These are phyloP conservation scores for Nematostella vectensis DNA, from an alignment of 92 coral and sea anemone genomes.

Conservation along the genomic window DNA sequence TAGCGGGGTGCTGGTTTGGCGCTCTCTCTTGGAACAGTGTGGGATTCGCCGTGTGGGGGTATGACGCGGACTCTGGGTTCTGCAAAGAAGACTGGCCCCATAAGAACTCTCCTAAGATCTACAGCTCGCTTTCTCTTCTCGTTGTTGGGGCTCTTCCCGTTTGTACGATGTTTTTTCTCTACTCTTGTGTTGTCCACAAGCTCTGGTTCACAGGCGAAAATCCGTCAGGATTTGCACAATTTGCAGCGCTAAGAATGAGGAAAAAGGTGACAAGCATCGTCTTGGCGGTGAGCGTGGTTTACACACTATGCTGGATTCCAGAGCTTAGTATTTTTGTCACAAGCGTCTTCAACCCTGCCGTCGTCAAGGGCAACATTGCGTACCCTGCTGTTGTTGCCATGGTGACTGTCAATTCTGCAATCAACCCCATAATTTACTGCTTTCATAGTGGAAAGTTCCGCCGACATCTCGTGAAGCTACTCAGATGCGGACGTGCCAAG, in stretches of 20 bases:
- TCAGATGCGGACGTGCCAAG: too few species aligned
- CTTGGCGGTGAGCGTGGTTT: constrained; percentile 35
- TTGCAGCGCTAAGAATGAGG: constrained; percentile 2
- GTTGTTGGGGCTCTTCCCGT: constrained; percentile 24
- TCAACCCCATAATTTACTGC: constrained; percentile 62
- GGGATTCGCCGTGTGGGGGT: constrained; percentile 24
- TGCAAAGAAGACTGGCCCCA: constrained; percentile 42
- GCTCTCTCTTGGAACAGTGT: constrained; percentile 36
- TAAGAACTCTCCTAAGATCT: constrained; percentile 19
- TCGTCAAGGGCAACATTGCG: constrained; percentile 8
- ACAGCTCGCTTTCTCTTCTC: constrained; percentile 13
- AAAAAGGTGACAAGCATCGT: constrained; percentile 36
- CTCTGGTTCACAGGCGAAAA: constrained; percentile 28
- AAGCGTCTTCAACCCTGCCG: constrained; percentile 17
- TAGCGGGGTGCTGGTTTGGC: constrained; percentile 17
- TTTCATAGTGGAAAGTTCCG: constrained; percentile 51
- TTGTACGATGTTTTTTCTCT: constrained; percentile 27
- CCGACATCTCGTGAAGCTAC: constrained; percentile 6
- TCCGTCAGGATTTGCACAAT: constrained; percentile 1
- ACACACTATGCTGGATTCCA: constrained; percentile 43
- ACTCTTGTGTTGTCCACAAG: constrained; percentile 30
- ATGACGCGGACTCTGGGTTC: constrained; percentile 19
- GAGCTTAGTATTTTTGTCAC: constrained; percentile 19
- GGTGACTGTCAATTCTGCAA: constrained; percentile 39
- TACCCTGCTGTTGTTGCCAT: constrained; percentile 36